Percentiles rank a stretch among this genome's conserved stretches.
Conservation (phyloP, 1,140 invertebrate genomes). For the Bactericera cockerelli region DNA sequence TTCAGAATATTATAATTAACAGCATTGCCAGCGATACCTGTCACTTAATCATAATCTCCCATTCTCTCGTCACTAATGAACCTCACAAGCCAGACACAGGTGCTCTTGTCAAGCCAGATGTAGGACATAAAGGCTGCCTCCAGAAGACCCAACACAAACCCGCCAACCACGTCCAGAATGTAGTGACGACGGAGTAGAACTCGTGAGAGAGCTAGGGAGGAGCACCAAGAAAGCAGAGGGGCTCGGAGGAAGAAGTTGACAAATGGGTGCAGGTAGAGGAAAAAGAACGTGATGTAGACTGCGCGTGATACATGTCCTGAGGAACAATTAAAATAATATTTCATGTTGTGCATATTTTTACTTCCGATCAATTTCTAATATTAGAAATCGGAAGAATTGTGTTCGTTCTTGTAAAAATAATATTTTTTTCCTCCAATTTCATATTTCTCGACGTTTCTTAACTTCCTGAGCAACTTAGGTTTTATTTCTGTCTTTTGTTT, state of each 20-base stretch:
- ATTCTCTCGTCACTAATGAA: constrained; percentile 39
- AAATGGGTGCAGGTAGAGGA: constrained; percentile 42
- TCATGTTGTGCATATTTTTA: too few relatives aligned
- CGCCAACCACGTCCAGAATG: constrained; percentile 66
- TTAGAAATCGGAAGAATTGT: too few relatives aligned
- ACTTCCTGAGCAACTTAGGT: too few relatives aligned
- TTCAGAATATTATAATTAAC: too few relatives aligned
- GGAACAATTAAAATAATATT: too few relatives aligned
- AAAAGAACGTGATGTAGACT: constrained; percentile 55
- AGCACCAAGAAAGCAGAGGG: constrained; percentile 54
- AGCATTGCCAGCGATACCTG: too few relatives aligned
- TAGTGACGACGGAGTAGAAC: constrained; percentile 70
- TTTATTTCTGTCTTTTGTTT: too few relatives aligned
- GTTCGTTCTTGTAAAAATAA: too few relatives aligned
- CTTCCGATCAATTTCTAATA: too few relatives aligned
- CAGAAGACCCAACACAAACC: constrained; percentile 54
- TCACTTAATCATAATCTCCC: constrained; percentile 19
- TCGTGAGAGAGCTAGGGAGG: constrained; percentile 58
- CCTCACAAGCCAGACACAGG: constrained; percentile 33
- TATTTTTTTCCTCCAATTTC: too few relatives aligned
- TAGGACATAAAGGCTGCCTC: constrained; percentile 48
- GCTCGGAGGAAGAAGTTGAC: constrained; percentile 38
- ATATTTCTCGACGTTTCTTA: too few relatives aligned
- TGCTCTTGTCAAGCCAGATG: constrained; percentile 45
- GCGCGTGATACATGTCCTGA: constrained; percentile 78